Percentiles rank a stretch among this genome's conserved stretches.
phyloP scores from a whole-genome alignment of 2,888 invertebrate genomes.

The Protonemura montana region DNA sequence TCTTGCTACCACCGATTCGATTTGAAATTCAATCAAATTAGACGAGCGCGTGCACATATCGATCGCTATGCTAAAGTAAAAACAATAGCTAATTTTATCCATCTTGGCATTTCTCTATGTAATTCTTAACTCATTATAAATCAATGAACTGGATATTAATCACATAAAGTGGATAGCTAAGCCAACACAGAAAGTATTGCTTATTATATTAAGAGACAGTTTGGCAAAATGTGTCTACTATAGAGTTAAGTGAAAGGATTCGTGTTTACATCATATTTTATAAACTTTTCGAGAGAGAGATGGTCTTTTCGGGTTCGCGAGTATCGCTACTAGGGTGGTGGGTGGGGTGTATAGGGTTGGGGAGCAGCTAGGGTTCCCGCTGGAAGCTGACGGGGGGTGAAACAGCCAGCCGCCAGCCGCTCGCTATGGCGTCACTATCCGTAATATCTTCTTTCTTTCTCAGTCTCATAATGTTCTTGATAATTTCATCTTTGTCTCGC shows the following conservation, averaged over 20 bases:
- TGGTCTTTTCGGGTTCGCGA: constrained; percentile 17
- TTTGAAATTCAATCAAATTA: background rate
- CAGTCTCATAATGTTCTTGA: background rate
- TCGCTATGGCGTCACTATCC: constrained; percentile 32
- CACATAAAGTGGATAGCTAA: background rate
- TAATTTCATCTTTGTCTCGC: constrained; percentile 21
- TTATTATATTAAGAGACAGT: constrained; percentile 7
- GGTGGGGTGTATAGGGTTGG: background rate
- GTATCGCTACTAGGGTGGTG: no score
- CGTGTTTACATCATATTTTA: constrained; percentile 40
- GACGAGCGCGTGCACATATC: background rate
- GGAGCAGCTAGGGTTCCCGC: background rate
- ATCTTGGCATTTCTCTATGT: background rate
- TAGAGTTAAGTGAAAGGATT: constrained; percentile 33
- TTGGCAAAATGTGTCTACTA: constrained; percentile 31
- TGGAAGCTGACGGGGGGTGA: constrained; percentile 20
- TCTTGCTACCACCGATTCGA: background rate
- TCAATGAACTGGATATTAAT: background rate
- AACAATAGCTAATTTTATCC: background rate
- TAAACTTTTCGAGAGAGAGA: constrained; percentile 34
- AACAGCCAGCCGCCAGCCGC: background rate
- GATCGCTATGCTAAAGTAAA: background rate
- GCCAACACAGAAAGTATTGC: constrained; percentile 7
- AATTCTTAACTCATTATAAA: background rate
- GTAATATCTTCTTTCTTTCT: constrained; percentile 29